Evolutionary conservation across 2,888 invertebrate species (phyloP), one percentile per base, ranked within the genome.

Genomic region (Cantharis nigra): DNA sequence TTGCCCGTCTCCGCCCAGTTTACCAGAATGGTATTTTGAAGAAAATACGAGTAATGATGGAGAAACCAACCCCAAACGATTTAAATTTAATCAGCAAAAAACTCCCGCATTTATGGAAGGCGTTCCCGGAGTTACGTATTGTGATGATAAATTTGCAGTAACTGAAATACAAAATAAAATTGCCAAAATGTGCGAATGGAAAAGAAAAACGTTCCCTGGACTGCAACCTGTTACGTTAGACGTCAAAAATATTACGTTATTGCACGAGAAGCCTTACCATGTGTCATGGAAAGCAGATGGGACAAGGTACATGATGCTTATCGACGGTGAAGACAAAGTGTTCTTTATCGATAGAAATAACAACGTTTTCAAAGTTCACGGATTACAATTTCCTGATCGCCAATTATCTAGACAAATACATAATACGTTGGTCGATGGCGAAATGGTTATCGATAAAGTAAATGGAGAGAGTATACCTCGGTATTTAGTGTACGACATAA

Each of bases 281-380:
- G 98, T 99, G 0, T 99, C 98, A 2, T 99, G 99, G 99, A 99
- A 99, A 87, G 99, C 99, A 10, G 99, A 99, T 88, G 99, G 99
- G 63, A 96, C 95, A 30, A 93, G 98, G 85, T 99, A 98, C 87
- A 95, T 99, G 96, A 97, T 99, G 97, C 90, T 98, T 63, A 97
- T 99, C 80, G 94, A 96, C 83, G 95, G 94, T 23, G 92, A 93
- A 82, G 91, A 95, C 80, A 93, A 97, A 86, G 92, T 98, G n/a
- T 99, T 95, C 86, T 97, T 99, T 90, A 90, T 99, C 84, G 99
- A 99, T 90, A 92, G 99, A 85, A 98, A 99, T 89, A 94, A 98
- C 89, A 94, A 95, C 82, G 94, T 97, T 69, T 99, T 96, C 89
- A 92, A 94, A 89, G 96, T 97, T 3, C 90, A 92, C 11, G 93